These are phyloP conservation scores for Microtus richardsoni DNA, from an alignment of 2,113 vertebrate species.

Conservation along the genomic window DNA sequence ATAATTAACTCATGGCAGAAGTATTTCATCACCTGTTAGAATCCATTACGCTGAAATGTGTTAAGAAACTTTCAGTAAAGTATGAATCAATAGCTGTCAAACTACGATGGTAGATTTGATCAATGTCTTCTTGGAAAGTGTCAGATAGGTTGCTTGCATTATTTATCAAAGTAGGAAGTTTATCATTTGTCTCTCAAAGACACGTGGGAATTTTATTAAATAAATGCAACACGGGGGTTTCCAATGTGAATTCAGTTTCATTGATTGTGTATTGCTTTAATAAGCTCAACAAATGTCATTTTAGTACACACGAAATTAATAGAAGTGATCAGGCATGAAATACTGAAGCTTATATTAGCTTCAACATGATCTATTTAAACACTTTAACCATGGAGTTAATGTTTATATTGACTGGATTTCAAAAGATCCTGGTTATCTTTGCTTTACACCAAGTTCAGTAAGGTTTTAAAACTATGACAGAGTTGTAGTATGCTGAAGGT, in stretches of 20 bases:
- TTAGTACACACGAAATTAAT: conserved; percentile 27
- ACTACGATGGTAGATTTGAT: neutral
- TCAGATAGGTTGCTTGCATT: conserved; percentile 1
- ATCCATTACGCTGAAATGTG: conserved; percentile 44
- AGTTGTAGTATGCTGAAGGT: neutral
- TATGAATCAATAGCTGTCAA: neutral
- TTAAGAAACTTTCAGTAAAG: conserved; percentile 20
- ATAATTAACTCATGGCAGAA: conserved; percentile 59
- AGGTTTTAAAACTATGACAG: neutral
- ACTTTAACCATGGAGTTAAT: conserved; percentile 13
- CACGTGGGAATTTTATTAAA: neutral
- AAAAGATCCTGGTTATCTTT: conserved; percentile 23
- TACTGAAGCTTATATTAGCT: conserved; percentile 39
- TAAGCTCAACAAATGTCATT: conserved; percentile 27
- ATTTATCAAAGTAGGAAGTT: neutral
- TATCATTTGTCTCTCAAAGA: conserved; percentile 39
- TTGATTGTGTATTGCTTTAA: conserved; percentile 5
- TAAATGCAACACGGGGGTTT: neutral
- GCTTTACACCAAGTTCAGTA: neutral
- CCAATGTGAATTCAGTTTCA: neutral
- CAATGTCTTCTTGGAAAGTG: neutral
- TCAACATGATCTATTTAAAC: conserved; percentile 34
- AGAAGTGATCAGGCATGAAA: conserved; percentile 16
- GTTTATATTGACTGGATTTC: neutral
- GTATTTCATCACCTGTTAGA: conserved; percentile 48